These are phyloP conservation scores for Oopsacas minuta DNA, from an alignment of 37 sponge, comb jelly and placozoan species.

Conservation along the genomic window DNA sequence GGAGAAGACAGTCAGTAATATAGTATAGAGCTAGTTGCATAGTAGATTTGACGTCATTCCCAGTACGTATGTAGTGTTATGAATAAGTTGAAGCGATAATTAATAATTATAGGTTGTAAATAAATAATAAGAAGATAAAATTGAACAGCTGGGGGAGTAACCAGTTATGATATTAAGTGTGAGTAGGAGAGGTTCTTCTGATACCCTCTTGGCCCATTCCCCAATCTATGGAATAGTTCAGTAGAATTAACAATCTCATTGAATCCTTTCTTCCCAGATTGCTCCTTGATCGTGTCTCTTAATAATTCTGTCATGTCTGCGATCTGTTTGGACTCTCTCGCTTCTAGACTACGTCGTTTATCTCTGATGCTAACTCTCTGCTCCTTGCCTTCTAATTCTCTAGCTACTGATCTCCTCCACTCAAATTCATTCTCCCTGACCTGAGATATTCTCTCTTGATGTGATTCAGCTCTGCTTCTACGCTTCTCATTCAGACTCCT, in stretches of 20 bases:
- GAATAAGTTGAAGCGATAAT: too few relatives aligned
- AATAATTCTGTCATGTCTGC: background rate
- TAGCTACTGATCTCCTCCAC: background rate
- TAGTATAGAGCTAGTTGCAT: background rate
- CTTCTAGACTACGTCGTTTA: background rate
- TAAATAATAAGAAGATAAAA: too few relatives aligned
- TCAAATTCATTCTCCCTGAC: background rate
- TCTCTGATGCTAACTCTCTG: background rate
- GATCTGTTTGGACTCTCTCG: background rate
- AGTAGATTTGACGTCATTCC: background rate
- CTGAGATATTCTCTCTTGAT: background rate
- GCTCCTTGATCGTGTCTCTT: background rate
- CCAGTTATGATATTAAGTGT: background rate
- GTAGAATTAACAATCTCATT: background rate
- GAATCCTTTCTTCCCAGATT: conserved; percentile 12
- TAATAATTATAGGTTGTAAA: too few relatives aligned
- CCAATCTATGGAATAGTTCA: background rate
- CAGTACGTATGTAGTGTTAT: too few relatives aligned
- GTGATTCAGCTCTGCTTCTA: background rate
- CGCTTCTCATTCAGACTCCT: background rate
- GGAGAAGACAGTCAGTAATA: background rate
- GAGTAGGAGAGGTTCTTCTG: background rate
- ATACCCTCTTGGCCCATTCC: background rate
- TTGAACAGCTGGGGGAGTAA: too few relatives aligned
- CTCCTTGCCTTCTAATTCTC: background rate